phyloP scores from a whole-genome alignment of 2,888 invertebrate species.

The Cryptus viduatorius region DNA sequence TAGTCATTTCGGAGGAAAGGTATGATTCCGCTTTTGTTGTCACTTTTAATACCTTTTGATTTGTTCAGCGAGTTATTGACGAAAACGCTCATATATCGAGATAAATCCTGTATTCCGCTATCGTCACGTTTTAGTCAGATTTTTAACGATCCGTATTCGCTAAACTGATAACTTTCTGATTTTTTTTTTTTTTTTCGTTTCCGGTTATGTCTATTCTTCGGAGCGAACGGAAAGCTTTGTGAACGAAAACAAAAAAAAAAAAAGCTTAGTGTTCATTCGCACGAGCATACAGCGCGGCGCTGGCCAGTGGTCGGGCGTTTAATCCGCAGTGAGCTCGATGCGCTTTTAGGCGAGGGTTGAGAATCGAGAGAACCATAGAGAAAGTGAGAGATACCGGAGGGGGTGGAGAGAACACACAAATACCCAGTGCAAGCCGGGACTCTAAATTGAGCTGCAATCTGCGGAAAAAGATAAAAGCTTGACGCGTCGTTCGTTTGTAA shows the following conservation, averaged over 20 bases:
- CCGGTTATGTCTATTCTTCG: slow-evolving; percentile 14
- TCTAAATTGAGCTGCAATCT: slow-evolving; percentile 75
- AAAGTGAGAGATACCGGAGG: slow-evolving; percentile 5
- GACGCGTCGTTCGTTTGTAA: slow-evolving; percentile 73
- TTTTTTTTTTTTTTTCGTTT: slow-evolving; percentile 3
- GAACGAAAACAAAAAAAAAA: slow-evolving; percentile 3
- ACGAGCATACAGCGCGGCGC: slow-evolving; percentile 1
- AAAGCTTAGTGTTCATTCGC: neutral
- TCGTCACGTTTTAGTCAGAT: neutral
- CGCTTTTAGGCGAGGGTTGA: slow-evolving; percentile 15
- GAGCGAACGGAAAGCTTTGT: slow-evolving; percentile 6
- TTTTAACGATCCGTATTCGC: neutral
- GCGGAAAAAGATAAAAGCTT: slow-evolving; percentile 72
- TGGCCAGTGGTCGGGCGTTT: slow-evolving; percentile 45
- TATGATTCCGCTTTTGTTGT: neutral
- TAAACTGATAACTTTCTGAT: neutral
- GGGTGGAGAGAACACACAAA: slow-evolving; percentile 41
- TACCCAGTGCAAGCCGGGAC: slow-evolving; percentile 31
- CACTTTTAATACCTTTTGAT: neutral
- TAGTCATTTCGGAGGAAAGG: neutral
- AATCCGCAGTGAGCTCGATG: slow-evolving; percentile 53
- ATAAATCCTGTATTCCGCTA: neutral
- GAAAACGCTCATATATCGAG: neutral
- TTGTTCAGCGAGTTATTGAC: neutral
- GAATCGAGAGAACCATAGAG: slow-evolving; percentile 23